phyloP scores from a whole-genome alignment of 2,797 vertebrate species.

The Mus minutoides region DNA sequence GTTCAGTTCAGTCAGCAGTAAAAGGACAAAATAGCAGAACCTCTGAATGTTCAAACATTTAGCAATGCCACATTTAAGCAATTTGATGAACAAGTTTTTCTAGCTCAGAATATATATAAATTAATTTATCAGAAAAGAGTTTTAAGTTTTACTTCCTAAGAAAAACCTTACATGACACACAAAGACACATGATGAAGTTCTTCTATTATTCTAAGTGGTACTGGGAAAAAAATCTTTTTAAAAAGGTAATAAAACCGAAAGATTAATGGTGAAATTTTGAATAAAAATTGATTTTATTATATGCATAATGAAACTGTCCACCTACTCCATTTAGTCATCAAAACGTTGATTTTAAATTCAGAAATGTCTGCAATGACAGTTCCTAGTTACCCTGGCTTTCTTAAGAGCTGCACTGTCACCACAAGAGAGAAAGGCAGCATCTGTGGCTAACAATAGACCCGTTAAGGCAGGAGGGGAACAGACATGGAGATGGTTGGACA shows the following conservation, averaged over 20 bases:
- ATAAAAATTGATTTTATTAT: conserved; percentile 79
- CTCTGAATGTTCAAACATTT: conserved; percentile 15
- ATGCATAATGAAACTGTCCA: conserved; percentile 75
- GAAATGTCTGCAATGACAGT: conserved; percentile 61
- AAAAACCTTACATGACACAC: conserved; percentile 72
- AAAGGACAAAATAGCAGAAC: conserved; percentile 14
- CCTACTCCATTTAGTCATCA: conserved; percentile 80
- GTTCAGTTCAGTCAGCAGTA: background rate
- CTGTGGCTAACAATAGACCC: background rate
- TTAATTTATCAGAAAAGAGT: conserved; percentile 63
- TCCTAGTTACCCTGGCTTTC: conserved; percentile 3
- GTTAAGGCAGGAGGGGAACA: background rate
- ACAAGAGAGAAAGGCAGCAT: background rate
- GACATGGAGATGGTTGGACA: background rate
- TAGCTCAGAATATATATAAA: conserved; percentile 60
- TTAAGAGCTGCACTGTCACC: background rate
- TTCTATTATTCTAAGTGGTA: conserved; percentile 61
- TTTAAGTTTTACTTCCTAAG: conserved; percentile 73
- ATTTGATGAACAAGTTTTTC: conserved; percentile 51
- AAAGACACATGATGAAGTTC: conserved; percentile 63
- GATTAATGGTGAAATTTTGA: conserved; percentile 68
- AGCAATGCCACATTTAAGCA: conserved; percentile 37
- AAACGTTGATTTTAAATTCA: conserved; percentile 73
- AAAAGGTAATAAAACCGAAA: conserved; percentile 73
- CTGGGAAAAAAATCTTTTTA: conserved; percentile 50